Conservation (phyloP, 2,113 vertebrate genomes). For the Echinops telfairi region DNA sequence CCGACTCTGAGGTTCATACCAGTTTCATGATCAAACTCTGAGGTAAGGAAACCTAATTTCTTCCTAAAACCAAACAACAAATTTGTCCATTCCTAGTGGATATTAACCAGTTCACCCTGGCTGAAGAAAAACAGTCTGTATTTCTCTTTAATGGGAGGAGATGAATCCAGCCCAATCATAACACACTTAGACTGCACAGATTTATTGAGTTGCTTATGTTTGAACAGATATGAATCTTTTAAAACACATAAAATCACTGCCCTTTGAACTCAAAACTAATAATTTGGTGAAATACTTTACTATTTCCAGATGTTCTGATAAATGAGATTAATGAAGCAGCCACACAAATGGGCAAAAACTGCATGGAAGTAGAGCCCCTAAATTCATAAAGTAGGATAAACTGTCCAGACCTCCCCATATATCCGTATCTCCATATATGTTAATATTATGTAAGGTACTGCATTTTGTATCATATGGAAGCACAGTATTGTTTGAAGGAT, state of each 20-base stretch:
- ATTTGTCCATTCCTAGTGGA: slow-evolving; percentile 39
- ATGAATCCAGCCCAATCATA: slow-evolving; percentile 70
- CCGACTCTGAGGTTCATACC: background rate
- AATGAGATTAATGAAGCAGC: slow-evolving; percentile 58
- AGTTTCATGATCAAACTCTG: slow-evolving; percentile 50
- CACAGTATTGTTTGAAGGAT: slow-evolving; percentile 26
- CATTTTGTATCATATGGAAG: slow-evolving; percentile 61
- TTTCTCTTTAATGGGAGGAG: slow-evolving; percentile 67
- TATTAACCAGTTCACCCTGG: slow-evolving; percentile 59
- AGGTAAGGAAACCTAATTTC: slow-evolving; percentile 49
- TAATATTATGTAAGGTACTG: slow-evolving; percentile 39
- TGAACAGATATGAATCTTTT: slow-evolving; percentile 71
- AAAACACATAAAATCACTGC: slow-evolving; percentile 72
- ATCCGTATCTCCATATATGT: background rate
- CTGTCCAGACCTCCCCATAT: slow-evolving; percentile 10
- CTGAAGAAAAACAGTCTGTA: background rate
- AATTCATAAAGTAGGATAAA: slow-evolving; percentile 52
- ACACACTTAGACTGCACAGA: slow-evolving; percentile 73
- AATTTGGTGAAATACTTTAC: slow-evolving; percentile 70
- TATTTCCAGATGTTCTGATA: slow-evolving; percentile 72
- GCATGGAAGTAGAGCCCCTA: background rate
- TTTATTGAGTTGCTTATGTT: slow-evolving; percentile 76
- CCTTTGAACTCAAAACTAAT: slow-evolving; percentile 70
- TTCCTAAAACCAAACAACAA: slow-evolving; percentile 29
- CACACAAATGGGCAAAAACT: slow-evolving; percentile 53